These are phyloP conservation scores for Falco naumanni DNA, from an alignment of 2,797 vertebrate species.

Conservation along the genomic window DNA sequence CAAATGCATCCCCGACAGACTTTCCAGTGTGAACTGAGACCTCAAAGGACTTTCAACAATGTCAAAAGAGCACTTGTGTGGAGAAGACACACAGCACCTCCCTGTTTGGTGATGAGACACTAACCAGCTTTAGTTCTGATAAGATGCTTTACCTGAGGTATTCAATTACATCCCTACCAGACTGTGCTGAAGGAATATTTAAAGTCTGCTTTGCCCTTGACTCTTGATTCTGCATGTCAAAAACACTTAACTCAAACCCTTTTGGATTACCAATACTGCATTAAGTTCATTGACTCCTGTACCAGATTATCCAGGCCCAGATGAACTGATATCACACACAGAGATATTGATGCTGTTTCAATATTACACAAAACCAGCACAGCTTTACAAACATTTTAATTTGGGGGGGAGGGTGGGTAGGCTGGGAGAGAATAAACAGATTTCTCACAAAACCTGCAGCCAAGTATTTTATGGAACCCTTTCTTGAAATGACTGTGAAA, in stretches of 20 bases:
- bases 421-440: background rate
- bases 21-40: slow-evolving; percentile 15
- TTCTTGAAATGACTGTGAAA: slow-evolving; percentile 14
- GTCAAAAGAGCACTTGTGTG: slow-evolving; percentile 67
- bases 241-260: slow-evolving; percentile 79
- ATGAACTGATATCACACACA: slow-evolving; percentile 48
- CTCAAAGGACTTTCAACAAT: slow-evolving; percentile 68
- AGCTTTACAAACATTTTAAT: slow-evolving; percentile 29
- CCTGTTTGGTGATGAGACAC: slow-evolving; percentile 60
- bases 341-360: slow-evolving; percentile 56
- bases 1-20: slow-evolving; percentile 7
- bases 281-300: slow-evolving; percentile 68
- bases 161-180: slow-evolving; percentile 77
- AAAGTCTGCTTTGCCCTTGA: slow-evolving; percentile 80
- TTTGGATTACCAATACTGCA: slow-evolving; percentile 74
- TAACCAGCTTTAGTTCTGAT: slow-evolving; percentile 75
- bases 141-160: slow-evolving; percentile 73
- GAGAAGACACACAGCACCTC: slow-evolving; percentile 48
- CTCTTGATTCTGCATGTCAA: slow-evolving; percentile 77
- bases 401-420: background rate
- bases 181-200: slow-evolving; percentile 70
- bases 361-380: slow-evolving; percentile 45
- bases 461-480: background rate
- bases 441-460: background rate
- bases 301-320: slow-evolving; percentile 52